These are phyloP conservation scores for Turritopsis rubra DNA, from an alignment of 30 jellyfish, hydroid and myxozoan genomes.

Conservation along the genomic window DNA sequence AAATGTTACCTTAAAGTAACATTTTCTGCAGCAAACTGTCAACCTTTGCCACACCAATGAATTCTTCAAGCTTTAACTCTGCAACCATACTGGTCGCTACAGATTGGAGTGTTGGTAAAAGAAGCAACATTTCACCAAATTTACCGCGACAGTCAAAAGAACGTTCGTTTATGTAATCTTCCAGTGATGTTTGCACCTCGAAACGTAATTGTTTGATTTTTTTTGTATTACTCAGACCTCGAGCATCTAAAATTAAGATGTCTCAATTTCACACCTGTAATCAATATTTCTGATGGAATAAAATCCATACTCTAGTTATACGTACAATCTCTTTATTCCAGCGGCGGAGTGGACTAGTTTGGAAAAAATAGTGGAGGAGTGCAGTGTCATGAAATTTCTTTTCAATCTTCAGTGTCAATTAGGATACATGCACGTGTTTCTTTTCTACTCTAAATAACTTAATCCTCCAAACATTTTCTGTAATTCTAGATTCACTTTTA, in stretches of 20 bases:
- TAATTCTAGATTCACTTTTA: no score
- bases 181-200: slow-evolving; percentile 91
- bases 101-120: slow-evolving; percentile 85
- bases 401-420: no score
- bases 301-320: no score
- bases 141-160: slow-evolving; percentile 92
- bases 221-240: slow-evolving; percentile 78
- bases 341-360: no score
- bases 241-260: slow-evolving; percentile 52
- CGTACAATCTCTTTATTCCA: no score
- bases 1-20: slow-evolving; percentile 82
- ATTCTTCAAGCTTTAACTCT: slow-evolving; percentile 78
- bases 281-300: no score
- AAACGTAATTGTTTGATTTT: slow-evolving; percentile 62
- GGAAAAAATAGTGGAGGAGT: no score
- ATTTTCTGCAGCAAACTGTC: slow-evolving; percentile 90
- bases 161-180: slow-evolving; percentile 87
- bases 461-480: no score
- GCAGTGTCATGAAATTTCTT: no score
- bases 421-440: no score
- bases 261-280: background rate
- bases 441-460: no score
- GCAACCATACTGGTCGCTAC: slow-evolving; percentile 89
- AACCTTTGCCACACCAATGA: slow-evolving; percentile 91
- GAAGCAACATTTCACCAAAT: slow-evolving; percentile 85